phyloP scores from a whole-genome alignment of 2,797 vertebrate genomes.

The Anabacerthia variegaticeps region DNA sequence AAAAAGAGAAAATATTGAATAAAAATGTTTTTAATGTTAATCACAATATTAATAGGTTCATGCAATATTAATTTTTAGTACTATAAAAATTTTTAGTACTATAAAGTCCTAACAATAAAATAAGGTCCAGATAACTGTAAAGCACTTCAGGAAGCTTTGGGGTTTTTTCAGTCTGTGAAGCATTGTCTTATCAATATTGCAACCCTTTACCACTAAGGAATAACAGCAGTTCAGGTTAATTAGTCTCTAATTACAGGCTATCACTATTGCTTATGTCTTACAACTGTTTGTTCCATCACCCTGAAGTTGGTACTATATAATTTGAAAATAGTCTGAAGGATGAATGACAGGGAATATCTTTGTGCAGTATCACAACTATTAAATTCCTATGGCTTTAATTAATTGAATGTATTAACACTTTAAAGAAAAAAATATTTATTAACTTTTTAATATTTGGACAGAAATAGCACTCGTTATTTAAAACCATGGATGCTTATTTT shows the following conservation, averaged over 20 bases:
- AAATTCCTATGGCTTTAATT: background rate
- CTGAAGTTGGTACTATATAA: background rate
- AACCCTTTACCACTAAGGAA: slow-evolving; percentile 36
- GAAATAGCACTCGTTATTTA: background rate
- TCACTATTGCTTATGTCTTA: slow-evolving; percentile 20
- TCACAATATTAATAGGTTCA: background rate
- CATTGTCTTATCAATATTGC: background rate
- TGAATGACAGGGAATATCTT: background rate
- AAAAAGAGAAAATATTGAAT: background rate
- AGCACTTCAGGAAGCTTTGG: background rate
- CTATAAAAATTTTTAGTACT: slow-evolving; percentile 10
- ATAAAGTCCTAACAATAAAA: slow-evolving; percentile 9
- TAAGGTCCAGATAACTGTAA: background rate
- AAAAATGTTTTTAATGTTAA: background rate
- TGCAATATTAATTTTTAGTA: background rate
- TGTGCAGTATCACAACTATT: background rate
- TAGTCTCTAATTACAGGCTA: slow-evolving; percentile 64
- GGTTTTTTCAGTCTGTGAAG: background rate
- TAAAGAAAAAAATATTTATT: background rate
- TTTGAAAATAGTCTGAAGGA: background rate
- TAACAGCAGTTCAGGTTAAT: slow-evolving; percentile 53
- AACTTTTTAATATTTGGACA: background rate
- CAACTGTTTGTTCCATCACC: slow-evolving; percentile 28
- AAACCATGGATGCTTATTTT: background rate
- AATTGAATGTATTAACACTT: background rate